Base-by-base conservation (phyloP, 2,113 vertebrate species). In the Colinus virginianus region DNA sequence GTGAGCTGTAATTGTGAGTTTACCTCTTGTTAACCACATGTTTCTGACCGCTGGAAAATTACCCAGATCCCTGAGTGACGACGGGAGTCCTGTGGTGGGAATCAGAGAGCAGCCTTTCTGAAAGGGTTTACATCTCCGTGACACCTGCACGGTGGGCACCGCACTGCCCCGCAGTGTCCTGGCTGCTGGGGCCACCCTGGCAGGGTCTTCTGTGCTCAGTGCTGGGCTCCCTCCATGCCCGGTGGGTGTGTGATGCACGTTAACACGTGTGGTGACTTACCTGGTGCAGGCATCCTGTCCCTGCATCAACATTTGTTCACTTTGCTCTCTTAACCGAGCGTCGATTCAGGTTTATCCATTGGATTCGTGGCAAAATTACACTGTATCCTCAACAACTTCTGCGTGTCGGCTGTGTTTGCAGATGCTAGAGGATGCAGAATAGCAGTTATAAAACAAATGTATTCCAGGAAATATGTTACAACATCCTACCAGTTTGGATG, bases 401-500 rank as follows among this genome's bases (percentile, higher is more conserved):
- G 42, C 13, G 1, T 88, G 43, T 66, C 59, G 80, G 59, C 63
- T 16, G 87, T 58, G 28, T 85, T 92, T 71, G 76, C 68, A 69
- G 1, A 78, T 3, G 0, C 49, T 62, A 91, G 48, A 88, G 69
- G 80, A 88, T 75, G 64, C 56, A 61, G 59, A 93, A 70, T n/a
- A 91, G 84, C 43, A 84, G 76, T 64, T 95, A 66, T 48, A 92
- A 83, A 90, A 79, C 51, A 74, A 11, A 0, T 21, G 56, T 76
- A 53, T 83, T 89, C 62, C 72, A 72, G 58, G 75, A 94, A 96
- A 94, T 95, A 85, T 21, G 69, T 90, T 94, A 38, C n/a, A 68
- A 61, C 58, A 21, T 88, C 61, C 82, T 93, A 71, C 1, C 6
- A 88, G 72, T 90, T 84, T 84, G 77, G 76, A 94, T 94, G 75